phyloP scores from a whole-genome alignment of 2,113 vertebrate genomes.

The Oryzias celebensis region DNA sequence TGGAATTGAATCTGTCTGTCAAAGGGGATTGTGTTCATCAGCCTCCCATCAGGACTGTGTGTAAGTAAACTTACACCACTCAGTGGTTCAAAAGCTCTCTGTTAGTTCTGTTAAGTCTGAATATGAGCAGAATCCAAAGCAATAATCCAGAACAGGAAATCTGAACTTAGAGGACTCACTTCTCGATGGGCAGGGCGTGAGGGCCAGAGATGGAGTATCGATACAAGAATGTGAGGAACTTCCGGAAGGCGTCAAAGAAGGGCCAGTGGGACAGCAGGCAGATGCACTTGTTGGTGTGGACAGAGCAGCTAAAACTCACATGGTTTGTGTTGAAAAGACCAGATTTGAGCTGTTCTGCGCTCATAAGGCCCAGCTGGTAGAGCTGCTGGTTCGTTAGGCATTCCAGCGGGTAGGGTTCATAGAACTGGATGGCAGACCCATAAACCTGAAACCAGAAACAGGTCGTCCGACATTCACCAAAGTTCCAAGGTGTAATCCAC shows the following conservation, averaged over 20 bases:
- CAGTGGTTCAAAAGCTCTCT: too few relatives aligned
- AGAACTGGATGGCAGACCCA: conserved; percentile 97
- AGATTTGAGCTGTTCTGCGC: conserved; percentile 64
- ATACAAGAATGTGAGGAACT: conserved; percentile 97
- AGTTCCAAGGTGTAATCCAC: too few relatives aligned
- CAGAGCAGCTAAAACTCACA: conserved; percentile 31
- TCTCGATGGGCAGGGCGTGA: conserved; percentile 95
- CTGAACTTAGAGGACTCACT: conserved; percentile 79
- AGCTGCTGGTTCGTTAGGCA: conserved; percentile 88
- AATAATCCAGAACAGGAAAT: background rate
- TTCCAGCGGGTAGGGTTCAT: conserved; percentile 87
- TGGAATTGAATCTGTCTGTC: too few relatives aligned
- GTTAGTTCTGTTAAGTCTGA: too few relatives aligned
- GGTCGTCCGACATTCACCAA: too few relatives aligned
- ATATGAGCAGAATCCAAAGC: background rate
- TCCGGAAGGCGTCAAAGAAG: conserved; percentile 97
- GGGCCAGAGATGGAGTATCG: conserved; percentile 98
- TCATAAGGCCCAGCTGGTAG: conserved; percentile 83
- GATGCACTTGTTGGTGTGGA: conserved; percentile 96
- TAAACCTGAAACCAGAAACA: conserved; percentile 83
- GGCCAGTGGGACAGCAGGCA: conserved; percentile 98
- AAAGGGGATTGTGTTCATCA: too few relatives aligned
- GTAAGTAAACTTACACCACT: too few relatives aligned
- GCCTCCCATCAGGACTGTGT: too few relatives aligned
- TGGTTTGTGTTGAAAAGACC: conserved; percentile 47